These are phyloP conservation scores for Yponomeuta evonymella DNA, from an alignment of 2,888 invertebrate genomes.

Conservation along the genomic window DNA sequence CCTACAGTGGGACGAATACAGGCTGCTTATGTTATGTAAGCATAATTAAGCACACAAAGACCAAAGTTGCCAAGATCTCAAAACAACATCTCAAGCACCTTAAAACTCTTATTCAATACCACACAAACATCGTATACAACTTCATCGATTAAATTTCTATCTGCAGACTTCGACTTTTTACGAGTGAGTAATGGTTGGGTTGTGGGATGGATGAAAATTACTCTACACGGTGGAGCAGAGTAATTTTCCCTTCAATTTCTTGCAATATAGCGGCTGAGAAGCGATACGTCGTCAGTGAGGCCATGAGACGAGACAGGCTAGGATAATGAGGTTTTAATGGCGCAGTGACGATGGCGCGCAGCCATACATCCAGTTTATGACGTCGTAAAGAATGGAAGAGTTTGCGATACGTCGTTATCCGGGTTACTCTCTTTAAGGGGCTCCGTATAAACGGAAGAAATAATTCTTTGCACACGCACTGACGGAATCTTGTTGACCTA, in stretches of 20 bases:
- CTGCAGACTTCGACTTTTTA: too few species aligned
- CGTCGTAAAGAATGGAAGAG: background rate
- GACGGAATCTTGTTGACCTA: background rate
- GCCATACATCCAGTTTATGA: conserved; percentile 3
- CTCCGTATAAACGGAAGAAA: too few species aligned
- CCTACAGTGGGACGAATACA: too few species aligned
- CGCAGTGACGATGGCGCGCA: conserved; percentile 19
- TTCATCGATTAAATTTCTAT: too few species aligned
- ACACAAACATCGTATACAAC: too few species aligned
- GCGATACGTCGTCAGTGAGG: conserved; percentile 1
- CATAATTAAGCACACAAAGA: too few species aligned
- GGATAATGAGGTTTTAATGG: conserved; percentile 51
- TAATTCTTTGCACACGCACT: background rate
- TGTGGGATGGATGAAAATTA: too few species aligned
- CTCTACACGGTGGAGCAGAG: conserved; percentile 10
- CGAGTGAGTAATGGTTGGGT: conserved; percentile 32
- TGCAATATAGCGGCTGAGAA: conserved; percentile 23
- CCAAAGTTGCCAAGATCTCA: too few species aligned
- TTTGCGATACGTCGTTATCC: background rate
- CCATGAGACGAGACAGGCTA: conserved; percentile 14
- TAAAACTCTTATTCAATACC: too few species aligned
- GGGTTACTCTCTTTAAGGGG: background rate
- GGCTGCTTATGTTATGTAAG: too few species aligned
- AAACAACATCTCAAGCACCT: too few species aligned
- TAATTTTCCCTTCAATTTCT: conserved; percentile 6